phyloP scores from a whole-genome alignment of 2,888 invertebrate genomes.

The Caenorhabditis sinica region DNA sequence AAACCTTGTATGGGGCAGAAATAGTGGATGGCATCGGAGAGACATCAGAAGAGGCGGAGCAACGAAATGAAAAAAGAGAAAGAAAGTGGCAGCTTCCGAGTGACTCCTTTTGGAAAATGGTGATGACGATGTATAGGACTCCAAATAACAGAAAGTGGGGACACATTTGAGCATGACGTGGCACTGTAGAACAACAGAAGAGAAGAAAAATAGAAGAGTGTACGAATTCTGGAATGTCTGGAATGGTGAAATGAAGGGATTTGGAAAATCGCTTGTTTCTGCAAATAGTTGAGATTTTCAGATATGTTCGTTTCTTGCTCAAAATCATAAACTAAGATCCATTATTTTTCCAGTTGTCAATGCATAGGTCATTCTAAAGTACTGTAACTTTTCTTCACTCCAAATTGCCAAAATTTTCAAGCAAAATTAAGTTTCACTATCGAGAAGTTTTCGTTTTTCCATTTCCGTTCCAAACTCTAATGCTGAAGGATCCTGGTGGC shows the following conservation, averaged over 20 bases:
- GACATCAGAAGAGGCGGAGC: constrained; percentile 18
- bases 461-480: too few relatives aligned
- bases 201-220: background rate
- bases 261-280: too few relatives aligned
- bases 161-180: background rate
- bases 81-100: constrained; percentile 5
- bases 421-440: too few relatives aligned
- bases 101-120: constrained; percentile 7
- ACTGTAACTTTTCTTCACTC: too few relatives aligned
- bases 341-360: too few relatives aligned
- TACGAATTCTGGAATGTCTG: background rate
- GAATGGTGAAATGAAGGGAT: background rate
- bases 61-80: constrained; percentile 27
- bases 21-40: constrained; percentile 12
- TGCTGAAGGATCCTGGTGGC: too few relatives aligned
- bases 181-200: background rate
- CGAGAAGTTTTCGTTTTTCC: too few relatives aligned
- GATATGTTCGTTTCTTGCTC: too few relatives aligned
- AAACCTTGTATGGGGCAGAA: background rate
- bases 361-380: too few relatives aligned
- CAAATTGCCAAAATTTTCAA: too few relatives aligned
- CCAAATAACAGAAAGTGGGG: background rate
- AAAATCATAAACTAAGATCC: too few relatives aligned
- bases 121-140: constrained; percentile 6
- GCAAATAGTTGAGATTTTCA: too few relatives aligned